These are phyloP conservation scores for Nannoperca obscura DNA, from an alignment of 2,797 vertebrate species.

Conservation along the genomic window DNA sequence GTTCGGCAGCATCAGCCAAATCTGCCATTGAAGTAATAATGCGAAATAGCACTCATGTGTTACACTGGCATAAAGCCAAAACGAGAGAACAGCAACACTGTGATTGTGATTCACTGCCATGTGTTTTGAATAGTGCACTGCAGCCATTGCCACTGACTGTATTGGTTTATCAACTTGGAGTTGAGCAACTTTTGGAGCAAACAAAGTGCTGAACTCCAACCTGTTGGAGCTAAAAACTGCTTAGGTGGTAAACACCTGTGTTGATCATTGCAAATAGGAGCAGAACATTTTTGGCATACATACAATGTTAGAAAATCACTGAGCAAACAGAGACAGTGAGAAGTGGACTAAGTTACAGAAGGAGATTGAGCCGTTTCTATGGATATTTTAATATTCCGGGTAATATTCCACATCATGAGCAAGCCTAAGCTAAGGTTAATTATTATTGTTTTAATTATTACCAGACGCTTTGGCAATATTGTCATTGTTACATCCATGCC, in stretches of 20 bases:
- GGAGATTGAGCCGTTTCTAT: background rate
- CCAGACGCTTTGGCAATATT: no score
- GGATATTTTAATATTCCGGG: background rate
- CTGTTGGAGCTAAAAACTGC: background rate
- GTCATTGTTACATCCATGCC: no score
- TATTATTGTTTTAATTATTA: no score
- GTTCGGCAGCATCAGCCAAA: slow-evolving; percentile 55
- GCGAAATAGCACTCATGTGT: slow-evolving; percentile 31
- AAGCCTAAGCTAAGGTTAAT: background rate
- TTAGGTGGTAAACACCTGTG: slow-evolving; percentile 33
- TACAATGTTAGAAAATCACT: background rate
- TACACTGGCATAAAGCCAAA: slow-evolving; percentile 29
- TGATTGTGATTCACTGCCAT: slow-evolving; percentile 5
- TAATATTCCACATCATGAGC: background rate
- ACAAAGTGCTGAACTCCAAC: slow-evolving; percentile 8
- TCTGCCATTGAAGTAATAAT: slow-evolving; percentile 35
- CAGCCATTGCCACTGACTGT: background rate
- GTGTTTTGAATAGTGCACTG: background rate
- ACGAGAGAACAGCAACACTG: slow-evolving; percentile 25
- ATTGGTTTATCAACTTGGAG: background rate
- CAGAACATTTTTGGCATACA: background rate
- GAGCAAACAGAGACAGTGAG: background rate
- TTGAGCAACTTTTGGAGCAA: slow-evolving; percentile 1
- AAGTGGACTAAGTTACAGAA: background rate
- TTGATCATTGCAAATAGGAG: slow-evolving; percentile 4